A percentile compares a stretch with the other conserved stretches of the same genome.
Evolutionary conservation across 2,888 invertebrate species (phyloP).

Genomic region (Euplagia quadripunctaria): DNA sequence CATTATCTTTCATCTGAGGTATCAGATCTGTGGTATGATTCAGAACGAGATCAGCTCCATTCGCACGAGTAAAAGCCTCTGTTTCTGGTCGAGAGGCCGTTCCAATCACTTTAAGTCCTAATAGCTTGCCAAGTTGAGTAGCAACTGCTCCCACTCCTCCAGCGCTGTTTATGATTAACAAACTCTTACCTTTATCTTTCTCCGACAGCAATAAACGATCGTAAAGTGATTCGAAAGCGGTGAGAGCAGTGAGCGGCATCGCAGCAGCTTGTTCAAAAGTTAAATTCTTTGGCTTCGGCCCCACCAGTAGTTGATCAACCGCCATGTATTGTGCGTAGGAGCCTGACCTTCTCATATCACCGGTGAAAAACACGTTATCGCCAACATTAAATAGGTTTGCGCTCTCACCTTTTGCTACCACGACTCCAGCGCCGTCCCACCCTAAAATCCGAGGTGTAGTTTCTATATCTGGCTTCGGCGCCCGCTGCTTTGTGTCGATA

Average conservation of each 20-base stretch:
- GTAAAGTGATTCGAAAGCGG: conserved; percentile 76
- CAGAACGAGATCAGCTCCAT: conserved; percentile 74
- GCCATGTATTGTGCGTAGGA: conserved; percentile 79
- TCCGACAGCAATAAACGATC: conserved; percentile 74
- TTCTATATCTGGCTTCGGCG: conserved; percentile 73
- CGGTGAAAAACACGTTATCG: conserved; percentile 79
- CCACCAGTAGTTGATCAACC: conserved; percentile 71
- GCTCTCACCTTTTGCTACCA: conserved; percentile 71
- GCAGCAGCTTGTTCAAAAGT: conserved; percentile 81
- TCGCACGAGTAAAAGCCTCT: conserved; percentile 61
- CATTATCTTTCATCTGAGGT: conserved; percentile 69
- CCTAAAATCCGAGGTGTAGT: conserved; percentile 71
- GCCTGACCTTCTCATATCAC: conserved; percentile 70
- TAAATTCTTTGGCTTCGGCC: conserved; percentile 72
- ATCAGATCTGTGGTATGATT: conserved; percentile 72
- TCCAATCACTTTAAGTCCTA: conserved; percentile 77
- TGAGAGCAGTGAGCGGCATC: conserved; percentile 76
- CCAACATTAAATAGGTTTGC: conserved; percentile 67
- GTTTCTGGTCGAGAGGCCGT: conserved; percentile 78
- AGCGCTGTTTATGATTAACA: conserved; percentile 78
- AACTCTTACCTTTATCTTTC: conserved; percentile 73
- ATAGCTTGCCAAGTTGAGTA: conserved; percentile 72
- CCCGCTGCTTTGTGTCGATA: conserved; percentile 77
- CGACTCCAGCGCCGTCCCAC: conserved; percentile 78
- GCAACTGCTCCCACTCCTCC: conserved; percentile 81